Evolutionary conservation across 2,797 vertebrate genomes (phyloP).

Genomic region (Sciurus carolinensis): DNA sequence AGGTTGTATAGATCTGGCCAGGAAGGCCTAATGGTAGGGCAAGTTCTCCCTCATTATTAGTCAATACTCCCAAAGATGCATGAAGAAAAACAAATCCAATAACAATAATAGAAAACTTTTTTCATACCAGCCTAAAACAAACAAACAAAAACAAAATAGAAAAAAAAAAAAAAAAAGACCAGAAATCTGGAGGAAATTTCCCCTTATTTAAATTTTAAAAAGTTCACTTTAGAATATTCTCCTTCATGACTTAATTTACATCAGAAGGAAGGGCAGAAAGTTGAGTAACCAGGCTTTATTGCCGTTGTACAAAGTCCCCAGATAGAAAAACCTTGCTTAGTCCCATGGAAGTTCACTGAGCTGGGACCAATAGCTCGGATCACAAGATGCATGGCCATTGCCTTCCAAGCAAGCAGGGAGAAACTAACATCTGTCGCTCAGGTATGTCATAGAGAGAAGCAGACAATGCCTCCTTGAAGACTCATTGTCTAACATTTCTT

Average conservation of each 20-base stretch:
- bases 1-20: neutral
- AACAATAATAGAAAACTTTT: slow-evolving; percentile 65
- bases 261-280: neutral
- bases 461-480: neutral
- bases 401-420: neutral
- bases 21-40: neutral
- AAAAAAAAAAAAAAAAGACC: slow-evolving; percentile 63
- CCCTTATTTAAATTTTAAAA: slow-evolving; percentile 32
- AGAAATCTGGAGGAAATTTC: slow-evolving; percentile 76
- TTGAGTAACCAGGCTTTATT: neutral
- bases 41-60: slow-evolving; percentile 74
- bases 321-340: neutral
- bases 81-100: slow-evolving; percentile 63
- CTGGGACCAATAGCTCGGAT: neutral
- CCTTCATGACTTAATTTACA: neutral
- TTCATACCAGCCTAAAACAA: slow-evolving; percentile 72
- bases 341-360: neutral
- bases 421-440: neutral
- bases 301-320: neutral
- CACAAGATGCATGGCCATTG: neutral
- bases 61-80: slow-evolving; percentile 65
- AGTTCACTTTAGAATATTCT: neutral
- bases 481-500: neutral
- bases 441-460: neutral
- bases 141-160: neutral